Evolutionary conservation across 2,797 vertebrate species (phyloP).

Genomic region (Sternarchorhynchus goeldii): DNA sequence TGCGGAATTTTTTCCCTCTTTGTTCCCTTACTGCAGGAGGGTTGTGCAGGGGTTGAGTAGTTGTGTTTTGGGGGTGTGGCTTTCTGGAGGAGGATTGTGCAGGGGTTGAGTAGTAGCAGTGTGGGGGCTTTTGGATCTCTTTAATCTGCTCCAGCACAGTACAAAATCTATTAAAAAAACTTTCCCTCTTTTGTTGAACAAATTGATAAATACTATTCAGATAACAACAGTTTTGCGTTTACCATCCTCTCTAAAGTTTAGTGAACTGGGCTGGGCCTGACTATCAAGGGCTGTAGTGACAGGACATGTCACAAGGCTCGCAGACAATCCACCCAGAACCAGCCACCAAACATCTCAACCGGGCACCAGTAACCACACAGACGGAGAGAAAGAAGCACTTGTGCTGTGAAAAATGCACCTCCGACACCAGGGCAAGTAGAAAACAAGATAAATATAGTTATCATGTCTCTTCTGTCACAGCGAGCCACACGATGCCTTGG

Average conservation of each 20-base stretch:
- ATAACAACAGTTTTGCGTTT: neutral
- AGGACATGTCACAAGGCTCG: constrained; percentile 37
- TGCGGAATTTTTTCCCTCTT: constrained; percentile 61
- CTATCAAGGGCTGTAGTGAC: constrained; percentile 61
- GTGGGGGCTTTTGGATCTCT: neutral
- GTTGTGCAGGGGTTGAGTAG: constrained; percentile 58
- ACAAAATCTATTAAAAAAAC: too few relatives aligned
- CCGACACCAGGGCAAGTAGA: constrained; percentile 8
- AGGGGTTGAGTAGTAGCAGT: constrained; percentile 35
- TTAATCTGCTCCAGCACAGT: neutral
- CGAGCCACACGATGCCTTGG: constrained; percentile 12
- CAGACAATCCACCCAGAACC: constrained; percentile 60
- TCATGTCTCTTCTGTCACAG: constrained; percentile 34
- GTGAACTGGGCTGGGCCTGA: constrained; percentile 39
- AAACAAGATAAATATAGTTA: constrained; percentile 54
- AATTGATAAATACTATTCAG: neutral
- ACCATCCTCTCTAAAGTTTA: too few relatives aligned
- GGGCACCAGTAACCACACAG: constrained; percentile 16
- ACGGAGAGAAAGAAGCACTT: constrained; percentile 32
- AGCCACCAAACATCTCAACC: constrained; percentile 4
- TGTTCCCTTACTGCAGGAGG: constrained; percentile 57
- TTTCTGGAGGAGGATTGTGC: constrained; percentile 65
- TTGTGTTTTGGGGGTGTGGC: too few relatives aligned
- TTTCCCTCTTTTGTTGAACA: neutral
- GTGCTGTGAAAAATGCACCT: constrained; percentile 37